phyloP scores from a whole-genome alignment of 2,888 invertebrate species.

The Nomada flava region DNA sequence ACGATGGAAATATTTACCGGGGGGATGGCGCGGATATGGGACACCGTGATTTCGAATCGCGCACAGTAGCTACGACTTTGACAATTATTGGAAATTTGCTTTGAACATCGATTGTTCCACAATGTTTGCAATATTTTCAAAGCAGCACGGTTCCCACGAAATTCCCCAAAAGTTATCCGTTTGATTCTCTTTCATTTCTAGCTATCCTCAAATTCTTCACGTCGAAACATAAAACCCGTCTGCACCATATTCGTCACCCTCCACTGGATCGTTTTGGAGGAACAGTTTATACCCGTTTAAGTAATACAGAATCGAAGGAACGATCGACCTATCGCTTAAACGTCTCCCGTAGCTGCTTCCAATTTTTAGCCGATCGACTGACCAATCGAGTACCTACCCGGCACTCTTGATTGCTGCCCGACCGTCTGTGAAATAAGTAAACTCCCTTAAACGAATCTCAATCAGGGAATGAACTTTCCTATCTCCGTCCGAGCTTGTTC shows the following conservation, averaged over 20 bases:
- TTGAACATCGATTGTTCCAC: too few species aligned
- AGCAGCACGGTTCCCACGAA: too few species aligned
- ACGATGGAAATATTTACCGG: too few species aligned
- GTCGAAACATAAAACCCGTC: neutral
- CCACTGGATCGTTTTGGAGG: too few species aligned
- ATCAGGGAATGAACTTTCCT: neutral
- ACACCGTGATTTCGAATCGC: too few species aligned
- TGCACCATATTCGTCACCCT: too few species aligned
- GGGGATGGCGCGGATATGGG: too few species aligned
- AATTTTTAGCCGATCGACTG: constrained; percentile 4
- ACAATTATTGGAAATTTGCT: too few species aligned
- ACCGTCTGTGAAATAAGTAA: constrained; percentile 3
- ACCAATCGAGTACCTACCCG: neutral
- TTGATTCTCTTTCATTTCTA: too few species aligned
- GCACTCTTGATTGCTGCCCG: neutral
- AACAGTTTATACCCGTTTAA: neutral
- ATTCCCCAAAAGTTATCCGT: too few species aligned
- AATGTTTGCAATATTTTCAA: too few species aligned
- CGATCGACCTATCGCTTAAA: neutral
- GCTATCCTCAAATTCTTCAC: neutral
- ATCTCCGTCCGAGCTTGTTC: neutral
- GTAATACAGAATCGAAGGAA: neutral
- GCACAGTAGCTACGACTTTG: too few species aligned
- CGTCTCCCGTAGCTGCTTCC: neutral
- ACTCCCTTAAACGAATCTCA: neutral